Evolutionary conservation across 2,113 vertebrate genomes (phyloP).

Genomic region (Cranoglanis bouderius): DNA sequence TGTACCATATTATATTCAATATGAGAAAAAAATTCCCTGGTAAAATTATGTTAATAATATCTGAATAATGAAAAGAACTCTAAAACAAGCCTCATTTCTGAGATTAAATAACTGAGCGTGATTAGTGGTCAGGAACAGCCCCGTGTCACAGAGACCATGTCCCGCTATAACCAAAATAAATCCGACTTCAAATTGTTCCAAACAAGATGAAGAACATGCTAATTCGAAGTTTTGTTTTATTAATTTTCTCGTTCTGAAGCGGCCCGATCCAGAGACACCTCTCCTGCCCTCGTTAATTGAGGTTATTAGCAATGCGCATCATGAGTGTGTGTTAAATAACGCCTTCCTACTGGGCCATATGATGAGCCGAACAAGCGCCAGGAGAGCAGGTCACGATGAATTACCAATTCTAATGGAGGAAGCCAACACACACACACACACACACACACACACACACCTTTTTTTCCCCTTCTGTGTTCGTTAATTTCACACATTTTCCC

Average conservation of each 20-base stretch:
- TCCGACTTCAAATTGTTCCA: not conserved
- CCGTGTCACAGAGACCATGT: not conserved
- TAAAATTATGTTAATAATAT: not conserved
- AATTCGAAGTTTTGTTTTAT: not conserved
- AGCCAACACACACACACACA: not conserved
- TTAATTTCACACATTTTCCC: not conserved
- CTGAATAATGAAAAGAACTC: not conserved
- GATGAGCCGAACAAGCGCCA: conserved; percentile 22
- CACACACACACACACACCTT: not conserved
- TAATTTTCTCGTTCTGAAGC: conserved; percentile 8
- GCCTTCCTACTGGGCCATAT: conserved; percentile 45
- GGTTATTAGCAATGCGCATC: conserved; percentile 39
- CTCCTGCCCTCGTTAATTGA: conserved; percentile 42
- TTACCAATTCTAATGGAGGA: not conserved
- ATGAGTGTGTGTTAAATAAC: conserved; percentile 29
- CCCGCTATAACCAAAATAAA: not conserved
- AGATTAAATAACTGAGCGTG: not conserved
- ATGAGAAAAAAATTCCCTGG: not conserved
- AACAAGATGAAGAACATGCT: conserved; percentile 11
- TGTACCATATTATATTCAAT: conserved; percentile 24
- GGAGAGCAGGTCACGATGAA: conserved; percentile 36
- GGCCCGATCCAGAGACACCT: conserved; percentile 13
- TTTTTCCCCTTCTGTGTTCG: not conserved
- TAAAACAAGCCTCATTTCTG: not conserved
- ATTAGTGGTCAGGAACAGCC: not conserved